Percentiles rank a stretch among this genome's conserved stretches.
These are phyloP conservation scores for Sebastes matsubarae DNA, from an alignment of 2,797 vertebrate species.

Conservation along the genomic window DNA sequence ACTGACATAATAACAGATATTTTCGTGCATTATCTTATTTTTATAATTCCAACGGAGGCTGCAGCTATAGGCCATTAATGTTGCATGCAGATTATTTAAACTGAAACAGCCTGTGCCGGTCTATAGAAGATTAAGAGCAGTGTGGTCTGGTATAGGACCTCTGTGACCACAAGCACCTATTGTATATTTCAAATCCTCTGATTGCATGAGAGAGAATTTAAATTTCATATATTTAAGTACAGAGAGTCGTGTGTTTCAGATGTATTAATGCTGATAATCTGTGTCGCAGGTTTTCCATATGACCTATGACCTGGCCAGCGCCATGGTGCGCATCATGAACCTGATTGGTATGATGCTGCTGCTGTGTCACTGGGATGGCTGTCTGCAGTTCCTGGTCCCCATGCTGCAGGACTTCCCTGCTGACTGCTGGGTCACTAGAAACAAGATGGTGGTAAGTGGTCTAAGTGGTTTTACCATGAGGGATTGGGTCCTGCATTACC, in stretches of 20 bases:
- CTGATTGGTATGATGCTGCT: constrained; percentile 98
- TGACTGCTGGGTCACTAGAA: constrained; percentile 97
- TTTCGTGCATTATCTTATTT: constrained; percentile 46
- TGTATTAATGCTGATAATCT: constrained; percentile 58
- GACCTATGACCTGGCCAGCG: constrained; percentile 98
- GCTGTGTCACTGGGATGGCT: constrained; percentile 98
- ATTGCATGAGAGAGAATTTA: constrained; percentile 42
- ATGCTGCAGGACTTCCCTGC: constrained; percentile 98
- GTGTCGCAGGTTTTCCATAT: constrained; percentile 95
- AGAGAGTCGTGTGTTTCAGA: constrained; percentile 4
- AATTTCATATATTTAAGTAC: constrained; percentile 25
- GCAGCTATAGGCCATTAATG: constrained; percentile 52
- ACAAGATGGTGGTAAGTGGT: constrained; percentile 94
- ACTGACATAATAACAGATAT: constrained; percentile 29
- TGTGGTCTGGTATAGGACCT: constrained; percentile 43
- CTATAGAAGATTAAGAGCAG: constrained; percentile 72
- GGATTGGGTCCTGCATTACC: background rate
- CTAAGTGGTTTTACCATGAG: constrained; percentile 56
- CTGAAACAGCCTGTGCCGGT: constrained; percentile 45
- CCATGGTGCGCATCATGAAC: constrained; percentile 96
- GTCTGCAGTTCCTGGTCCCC: constrained; percentile 97
- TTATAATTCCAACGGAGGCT: constrained; percentile 39
- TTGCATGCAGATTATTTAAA: constrained; percentile 63
- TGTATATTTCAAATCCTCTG: constrained; percentile 62
- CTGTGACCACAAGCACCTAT: constrained; percentile 35